These are phyloP conservation scores for Argyresthia goedartella DNA, from an alignment of 2,888 invertebrate species.

Conservation along the genomic window DNA sequence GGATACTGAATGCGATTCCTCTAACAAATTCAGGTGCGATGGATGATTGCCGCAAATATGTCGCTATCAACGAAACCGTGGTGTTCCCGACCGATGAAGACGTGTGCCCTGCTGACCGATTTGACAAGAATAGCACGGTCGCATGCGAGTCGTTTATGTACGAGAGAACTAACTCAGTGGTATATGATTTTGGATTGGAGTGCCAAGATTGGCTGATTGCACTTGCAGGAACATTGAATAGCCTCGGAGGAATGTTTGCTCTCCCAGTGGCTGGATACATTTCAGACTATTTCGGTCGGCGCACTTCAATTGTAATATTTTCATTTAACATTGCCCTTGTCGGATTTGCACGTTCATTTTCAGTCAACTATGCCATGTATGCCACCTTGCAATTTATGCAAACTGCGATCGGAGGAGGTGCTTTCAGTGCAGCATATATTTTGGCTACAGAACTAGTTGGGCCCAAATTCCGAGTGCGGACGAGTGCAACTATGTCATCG, in stretches of 20 bases:
- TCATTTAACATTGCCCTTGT: conserved; percentile 47
- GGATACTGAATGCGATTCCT: conserved; percentile 47
- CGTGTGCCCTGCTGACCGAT: conserved; percentile 34
- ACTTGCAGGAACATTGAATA: conserved; percentile 81
- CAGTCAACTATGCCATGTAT: conserved; percentile 54
- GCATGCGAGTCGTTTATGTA: conserved; percentile 46
- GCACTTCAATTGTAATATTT: conserved; percentile 47
- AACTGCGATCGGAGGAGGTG: conserved; percentile 52
- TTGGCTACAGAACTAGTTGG: conserved; percentile 83
- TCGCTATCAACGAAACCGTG: conserved; percentile 13
- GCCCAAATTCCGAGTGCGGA: conserved; percentile 77
- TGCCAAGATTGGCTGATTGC: conserved; percentile 78
- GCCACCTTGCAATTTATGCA: conserved; percentile 46
- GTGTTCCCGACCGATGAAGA: conserved; percentile 10
- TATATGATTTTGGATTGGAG: conserved; percentile 52
- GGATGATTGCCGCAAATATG: conserved; percentile 40
- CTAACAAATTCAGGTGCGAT: conserved; percentile 35
- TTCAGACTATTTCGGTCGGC: conserved; percentile 72
- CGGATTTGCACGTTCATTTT: conserved; percentile 49
- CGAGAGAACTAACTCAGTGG: conserved; percentile 44
- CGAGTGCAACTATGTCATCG: conserved; percentile 77
- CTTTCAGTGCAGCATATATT: conserved; percentile 57
- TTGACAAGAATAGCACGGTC: conserved; percentile 33
- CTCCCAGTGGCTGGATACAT: conserved; percentile 76
- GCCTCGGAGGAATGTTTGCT: conserved; percentile 77